phyloP scores from a whole-genome alignment of 2,888 invertebrate species.

The Eudemis profundana region DNA sequence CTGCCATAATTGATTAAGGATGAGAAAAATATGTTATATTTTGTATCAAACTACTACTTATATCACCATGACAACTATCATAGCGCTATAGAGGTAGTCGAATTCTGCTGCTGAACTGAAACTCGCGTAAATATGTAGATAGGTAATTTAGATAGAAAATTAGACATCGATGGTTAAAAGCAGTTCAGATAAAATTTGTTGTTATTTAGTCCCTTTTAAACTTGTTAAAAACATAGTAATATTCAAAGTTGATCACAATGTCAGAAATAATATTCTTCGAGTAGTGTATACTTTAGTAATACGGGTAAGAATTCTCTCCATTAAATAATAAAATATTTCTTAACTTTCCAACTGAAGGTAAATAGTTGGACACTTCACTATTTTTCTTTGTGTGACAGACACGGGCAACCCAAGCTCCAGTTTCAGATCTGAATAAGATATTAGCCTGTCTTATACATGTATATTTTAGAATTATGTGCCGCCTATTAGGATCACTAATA shows the following conservation, averaged over 20 bases:
- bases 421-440: slow-evolving; percentile 24
- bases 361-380: slow-evolving; percentile 12
- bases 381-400: slow-evolving; percentile 23
- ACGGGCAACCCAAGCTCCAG: slow-evolving; percentile 3
- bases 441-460: neutral
- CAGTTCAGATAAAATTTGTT: too few relatives aligned
- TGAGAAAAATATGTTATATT: neutral
- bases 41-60: neutral
- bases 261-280: too few relatives aligned
- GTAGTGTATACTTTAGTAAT: too few relatives aligned
- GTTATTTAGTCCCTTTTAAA: too few relatives aligned
- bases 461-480: neutral
- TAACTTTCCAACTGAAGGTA: slow-evolving; percentile 2
- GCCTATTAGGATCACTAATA: neutral
- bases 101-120: too few relatives aligned
- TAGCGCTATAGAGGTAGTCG: too few relatives aligned
- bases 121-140: too few relatives aligned
- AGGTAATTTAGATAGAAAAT: too few relatives aligned
- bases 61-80: too few relatives aligned
- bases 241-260: too few relatives aligned
- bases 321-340: slow-evolving; percentile 26
- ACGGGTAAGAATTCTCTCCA: slow-evolving; percentile 16
- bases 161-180: too few relatives aligned
- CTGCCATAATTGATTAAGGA: slow-evolving; percentile 8
- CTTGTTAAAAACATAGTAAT: too few relatives aligned